Percentiles rank a stretch among this genome's conserved stretches.
phyloP scores from a whole-genome alignment of 1,140 invertebrate genomes.

The Brachionus rubens region DNA sequence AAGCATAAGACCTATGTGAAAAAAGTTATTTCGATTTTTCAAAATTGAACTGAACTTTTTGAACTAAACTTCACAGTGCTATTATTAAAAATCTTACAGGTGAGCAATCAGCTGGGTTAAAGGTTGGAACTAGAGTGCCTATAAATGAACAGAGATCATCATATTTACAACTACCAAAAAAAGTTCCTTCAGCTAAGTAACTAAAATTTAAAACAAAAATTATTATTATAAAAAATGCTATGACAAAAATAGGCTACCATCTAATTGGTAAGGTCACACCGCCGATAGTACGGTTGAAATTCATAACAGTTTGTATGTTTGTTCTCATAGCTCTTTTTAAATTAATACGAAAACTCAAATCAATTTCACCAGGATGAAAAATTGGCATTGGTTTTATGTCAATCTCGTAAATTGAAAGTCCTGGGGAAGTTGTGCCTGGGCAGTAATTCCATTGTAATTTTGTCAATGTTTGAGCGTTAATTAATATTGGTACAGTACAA shows the following conservation, averaged over 20 bases:
- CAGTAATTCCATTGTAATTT: slow-evolving; percentile 44
- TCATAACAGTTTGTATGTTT: background rate
- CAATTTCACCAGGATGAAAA: slow-evolving; percentile 17
- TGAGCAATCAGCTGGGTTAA: slow-evolving; percentile 8
- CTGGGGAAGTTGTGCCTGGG: slow-evolving; percentile 21
- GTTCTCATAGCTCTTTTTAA: slow-evolving; percentile 26
- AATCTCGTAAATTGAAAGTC: background rate
- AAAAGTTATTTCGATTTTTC: no score
- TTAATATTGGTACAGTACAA: background rate
- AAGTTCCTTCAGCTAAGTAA: slow-evolving; percentile 30
- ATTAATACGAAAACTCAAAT: slow-evolving; percentile 5
- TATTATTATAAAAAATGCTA: background rate
- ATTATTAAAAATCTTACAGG: no score
- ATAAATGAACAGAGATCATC: slow-evolving; percentile 31
- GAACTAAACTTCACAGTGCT: no score
- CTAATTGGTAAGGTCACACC: slow-evolving; percentile 29
- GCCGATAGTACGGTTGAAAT: background rate
- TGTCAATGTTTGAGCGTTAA: slow-evolving; percentile 25
- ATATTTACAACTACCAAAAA: slow-evolving; percentile 33
- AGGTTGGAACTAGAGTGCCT: slow-evolving; percentile 14
- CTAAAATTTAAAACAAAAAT: no score
- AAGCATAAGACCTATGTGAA: no score
- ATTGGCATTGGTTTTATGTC: slow-evolving; percentile 41
- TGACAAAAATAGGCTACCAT: background rate
- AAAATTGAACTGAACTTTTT: no score